phyloP scores from a whole-genome alignment of 2,113 vertebrate genomes.

The Oreochromis tanganicae region DNA sequence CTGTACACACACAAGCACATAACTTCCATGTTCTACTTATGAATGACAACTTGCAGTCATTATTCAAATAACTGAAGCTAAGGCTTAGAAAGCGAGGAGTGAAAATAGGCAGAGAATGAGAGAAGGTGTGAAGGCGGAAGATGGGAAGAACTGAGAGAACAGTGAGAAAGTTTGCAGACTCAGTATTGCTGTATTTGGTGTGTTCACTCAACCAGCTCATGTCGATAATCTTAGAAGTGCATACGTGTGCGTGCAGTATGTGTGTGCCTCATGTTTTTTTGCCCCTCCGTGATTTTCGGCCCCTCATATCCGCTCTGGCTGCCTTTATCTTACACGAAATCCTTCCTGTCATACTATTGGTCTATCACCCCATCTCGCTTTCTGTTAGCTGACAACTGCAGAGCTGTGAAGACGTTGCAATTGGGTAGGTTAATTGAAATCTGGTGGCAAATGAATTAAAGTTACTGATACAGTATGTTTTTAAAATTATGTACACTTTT shows the following conservation, averaged over 20 bases:
- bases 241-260: neutral
- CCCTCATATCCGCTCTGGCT: neutral
- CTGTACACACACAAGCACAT: neutral
- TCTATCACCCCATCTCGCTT: neutral
- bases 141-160: neutral
- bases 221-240: neutral
- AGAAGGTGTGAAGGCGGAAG: neutral
- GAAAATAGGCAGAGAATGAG: neutral
- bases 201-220: neutral
- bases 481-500: neutral
- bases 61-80: conserved; percentile 14
- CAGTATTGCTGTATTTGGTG: neutral
- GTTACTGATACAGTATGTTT: neutral
- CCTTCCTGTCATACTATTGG: neutral
- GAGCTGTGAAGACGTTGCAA: neutral
- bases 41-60: conserved; percentile 14
- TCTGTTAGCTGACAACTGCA: neutral
- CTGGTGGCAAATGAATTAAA: neutral
- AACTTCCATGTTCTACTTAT: neutral
- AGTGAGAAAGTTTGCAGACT: neutral
- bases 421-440: neutral
- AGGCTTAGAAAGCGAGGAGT: neutral
- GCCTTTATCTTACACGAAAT: neutral
- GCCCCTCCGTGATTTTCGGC: rapidly evolving
- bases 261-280: neutral